phyloP scores from a whole-genome alignment of 2,888 invertebrate genomes.

The Mesoligia furuncula region DNA sequence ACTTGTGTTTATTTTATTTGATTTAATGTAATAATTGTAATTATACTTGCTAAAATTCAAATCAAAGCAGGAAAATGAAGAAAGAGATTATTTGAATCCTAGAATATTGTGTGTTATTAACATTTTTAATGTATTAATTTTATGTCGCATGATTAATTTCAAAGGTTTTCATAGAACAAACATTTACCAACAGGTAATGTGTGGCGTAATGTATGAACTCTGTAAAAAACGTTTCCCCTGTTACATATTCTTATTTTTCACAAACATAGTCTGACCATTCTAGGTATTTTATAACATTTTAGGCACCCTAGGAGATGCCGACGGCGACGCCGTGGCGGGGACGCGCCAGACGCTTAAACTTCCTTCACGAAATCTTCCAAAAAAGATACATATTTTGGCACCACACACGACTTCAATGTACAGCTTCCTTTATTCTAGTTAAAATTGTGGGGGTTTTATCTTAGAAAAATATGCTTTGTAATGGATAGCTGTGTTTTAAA shows the following conservation, averaged over 20 bases:
- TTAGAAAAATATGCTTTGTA: slow-evolving; percentile 64
- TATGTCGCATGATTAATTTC: neutral
- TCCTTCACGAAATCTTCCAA: slow-evolving; percentile 79
- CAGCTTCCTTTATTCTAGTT: slow-evolving; percentile 66
- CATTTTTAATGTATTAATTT: neutral
- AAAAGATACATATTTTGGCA: slow-evolving; percentile 84
- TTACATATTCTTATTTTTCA: neutral
- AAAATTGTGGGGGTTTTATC: slow-evolving; percentile 62
- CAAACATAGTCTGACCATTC: neutral
- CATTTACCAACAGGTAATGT: neutral
- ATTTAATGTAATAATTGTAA: neutral
- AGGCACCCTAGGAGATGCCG: slow-evolving; percentile 69
- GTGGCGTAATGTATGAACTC: neutral
- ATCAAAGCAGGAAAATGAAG: neutral
- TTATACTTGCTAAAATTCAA: neutral
- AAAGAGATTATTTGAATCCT: too few species aligned
- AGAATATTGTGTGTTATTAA: neutral
- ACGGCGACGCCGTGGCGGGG: slow-evolving; percentile 80
- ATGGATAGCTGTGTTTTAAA: slow-evolving; percentile 58
- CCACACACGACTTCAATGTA: slow-evolving; percentile 69
- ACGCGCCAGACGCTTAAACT: slow-evolving; percentile 77
- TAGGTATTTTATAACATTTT: slow-evolving; percentile 68
- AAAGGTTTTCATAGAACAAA: neutral
- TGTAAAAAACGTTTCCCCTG: neutral
- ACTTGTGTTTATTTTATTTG: neutral